Percentiles rank a stretch among this genome's conserved stretches.
Evolutionary conservation across 2,113 vertebrate species (phyloP).

Genomic region (Cettia cetti): DNA sequence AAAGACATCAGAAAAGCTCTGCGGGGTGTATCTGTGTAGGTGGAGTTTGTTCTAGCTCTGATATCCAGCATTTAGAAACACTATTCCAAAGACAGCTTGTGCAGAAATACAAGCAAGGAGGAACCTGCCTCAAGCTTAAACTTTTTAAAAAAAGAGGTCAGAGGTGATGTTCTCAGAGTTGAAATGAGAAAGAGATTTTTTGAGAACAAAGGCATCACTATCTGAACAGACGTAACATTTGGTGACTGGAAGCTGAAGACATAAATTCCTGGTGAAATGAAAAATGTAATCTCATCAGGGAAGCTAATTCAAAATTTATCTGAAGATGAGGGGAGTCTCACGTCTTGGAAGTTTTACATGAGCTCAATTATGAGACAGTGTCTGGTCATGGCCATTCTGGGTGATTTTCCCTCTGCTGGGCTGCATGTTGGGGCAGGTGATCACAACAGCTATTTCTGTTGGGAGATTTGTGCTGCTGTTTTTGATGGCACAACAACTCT

Average conservation of each 20-base stretch:
- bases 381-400: not conserved
- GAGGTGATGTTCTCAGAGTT: not conserved
- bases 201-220: not conserved
- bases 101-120: not conserved
- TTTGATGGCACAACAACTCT: not conserved
- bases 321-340: not conserved
- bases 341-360: not conserved
- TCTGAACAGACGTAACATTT: not conserved
- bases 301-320: not conserved
- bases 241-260: not conserved
- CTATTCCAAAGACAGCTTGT: conserved; percentile 2
- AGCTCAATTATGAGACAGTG: not conserved
- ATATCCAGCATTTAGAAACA: not conserved
- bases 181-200: not conserved
- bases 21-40: not conserved
- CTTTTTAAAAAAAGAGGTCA: not conserved
- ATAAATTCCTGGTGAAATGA: not conserved
- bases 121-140: not conserved
- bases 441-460: not conserved
- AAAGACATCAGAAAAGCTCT: not conserved
- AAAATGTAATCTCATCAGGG: not conserved
- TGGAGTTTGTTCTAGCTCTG: conserved; percentile 21
- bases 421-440: not conserved
- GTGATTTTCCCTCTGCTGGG: not conserved
- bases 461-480: not conserved